Evolutionary conservation across 2,797 vertebrate genomes (phyloP).

Genomic region (Rhodeus uyekii): DNA sequence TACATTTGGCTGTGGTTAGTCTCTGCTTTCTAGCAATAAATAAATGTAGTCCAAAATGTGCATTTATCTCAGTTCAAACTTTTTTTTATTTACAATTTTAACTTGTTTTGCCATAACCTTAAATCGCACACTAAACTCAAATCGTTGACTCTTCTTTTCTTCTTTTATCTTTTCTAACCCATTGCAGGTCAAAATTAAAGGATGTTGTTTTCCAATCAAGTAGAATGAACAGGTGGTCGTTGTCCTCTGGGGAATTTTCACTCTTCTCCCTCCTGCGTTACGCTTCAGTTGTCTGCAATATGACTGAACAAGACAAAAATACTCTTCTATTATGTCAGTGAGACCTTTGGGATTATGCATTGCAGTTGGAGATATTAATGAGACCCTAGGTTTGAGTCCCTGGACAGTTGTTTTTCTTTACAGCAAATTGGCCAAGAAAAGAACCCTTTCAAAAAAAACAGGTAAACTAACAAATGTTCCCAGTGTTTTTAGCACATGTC

Average conservation of each 20-base stretch:
- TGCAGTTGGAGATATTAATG: constrained; percentile 1
- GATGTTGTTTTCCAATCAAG: not conserved
- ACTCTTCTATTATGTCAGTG: not conserved
- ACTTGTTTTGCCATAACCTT: too few species aligned
- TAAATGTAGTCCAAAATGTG: not conserved
- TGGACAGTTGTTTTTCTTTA: not conserved
- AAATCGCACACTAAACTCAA: not conserved
- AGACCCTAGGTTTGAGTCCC: constrained; percentile 29
- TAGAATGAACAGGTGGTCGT: constrained; percentile 14
- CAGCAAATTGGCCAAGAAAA: not conserved
- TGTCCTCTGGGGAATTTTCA: not conserved
- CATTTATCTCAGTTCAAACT: not conserved
- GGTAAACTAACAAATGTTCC: not conserved
- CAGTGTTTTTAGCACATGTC: not conserved
- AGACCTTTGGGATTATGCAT: constrained; percentile 17
- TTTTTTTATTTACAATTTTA: too few species aligned
- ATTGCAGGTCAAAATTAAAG: not conserved
- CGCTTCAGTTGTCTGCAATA: not conserved
- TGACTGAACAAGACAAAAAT: constrained; percentile 15
- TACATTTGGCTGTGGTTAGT: not conserved
- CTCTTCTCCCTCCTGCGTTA: constrained; percentile 1
- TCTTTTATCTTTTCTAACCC: not conserved
- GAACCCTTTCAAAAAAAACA: not conserved
- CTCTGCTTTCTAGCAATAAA: not conserved
- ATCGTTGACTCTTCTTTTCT: not conserved